Percentiles rank a stretch among this genome's conserved stretches.
Evolutionary conservation across 2,797 vertebrate species (phyloP).

Genomic region (Phalanger gymnotis): DNA sequence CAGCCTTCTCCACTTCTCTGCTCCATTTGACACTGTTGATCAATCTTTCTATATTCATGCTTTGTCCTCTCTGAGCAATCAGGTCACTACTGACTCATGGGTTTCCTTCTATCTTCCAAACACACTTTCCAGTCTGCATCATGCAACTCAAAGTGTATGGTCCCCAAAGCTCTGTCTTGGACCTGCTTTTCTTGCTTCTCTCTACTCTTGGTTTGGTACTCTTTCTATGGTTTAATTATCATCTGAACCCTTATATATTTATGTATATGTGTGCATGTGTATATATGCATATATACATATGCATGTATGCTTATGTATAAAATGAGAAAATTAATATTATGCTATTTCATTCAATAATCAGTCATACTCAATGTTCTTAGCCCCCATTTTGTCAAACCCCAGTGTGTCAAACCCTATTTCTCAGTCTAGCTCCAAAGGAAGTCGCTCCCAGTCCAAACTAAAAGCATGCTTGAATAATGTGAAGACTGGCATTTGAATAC

Average conservation of each 20-base stretch:
- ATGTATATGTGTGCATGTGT: neutral
- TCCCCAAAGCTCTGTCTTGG: neutral
- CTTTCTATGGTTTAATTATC: neutral
- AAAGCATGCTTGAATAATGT: neutral
- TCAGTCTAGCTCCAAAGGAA: neutral
- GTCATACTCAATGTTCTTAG: neutral
- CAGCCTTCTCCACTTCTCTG: neutral
- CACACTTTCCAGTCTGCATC: neutral
- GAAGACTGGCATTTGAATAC: too few relatives aligned
- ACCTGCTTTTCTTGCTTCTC: neutral
- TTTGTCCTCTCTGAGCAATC: neutral
- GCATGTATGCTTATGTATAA: neutral
- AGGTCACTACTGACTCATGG: neutral
- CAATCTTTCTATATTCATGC: neutral
- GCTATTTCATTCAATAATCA: neutral
- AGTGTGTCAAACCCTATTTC: neutral
- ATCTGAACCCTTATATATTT: neutral
- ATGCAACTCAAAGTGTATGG: neutral
- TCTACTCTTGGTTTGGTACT: neutral
- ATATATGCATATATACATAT: too few relatives aligned
- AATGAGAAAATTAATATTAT: neutral
- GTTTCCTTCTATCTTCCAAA: neutral
- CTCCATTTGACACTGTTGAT: neutral
- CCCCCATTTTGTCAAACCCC: neutral
- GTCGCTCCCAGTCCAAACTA: neutral